Conservation (phyloP, 2,888 invertebrate species). For the Cerceris rybyensis region DNA sequence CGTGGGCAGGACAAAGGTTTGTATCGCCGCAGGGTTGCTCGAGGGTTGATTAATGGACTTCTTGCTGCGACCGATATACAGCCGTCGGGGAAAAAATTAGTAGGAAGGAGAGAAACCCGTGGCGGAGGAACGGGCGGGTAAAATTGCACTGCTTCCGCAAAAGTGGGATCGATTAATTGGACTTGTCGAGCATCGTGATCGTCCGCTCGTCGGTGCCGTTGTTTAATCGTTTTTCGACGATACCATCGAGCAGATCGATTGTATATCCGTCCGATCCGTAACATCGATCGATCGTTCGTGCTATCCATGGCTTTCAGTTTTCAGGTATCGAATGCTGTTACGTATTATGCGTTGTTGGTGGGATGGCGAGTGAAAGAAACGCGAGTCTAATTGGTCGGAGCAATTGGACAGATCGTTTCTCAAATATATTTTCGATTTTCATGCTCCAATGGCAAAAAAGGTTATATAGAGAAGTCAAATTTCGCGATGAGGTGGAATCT, state of each 20-base stretch:
- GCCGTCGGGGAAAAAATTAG: conserved; percentile 47
- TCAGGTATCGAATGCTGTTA: no score
- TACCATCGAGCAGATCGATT: not conserved
- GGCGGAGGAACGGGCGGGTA: not conserved
- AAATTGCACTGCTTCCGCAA: conserved; percentile 54
- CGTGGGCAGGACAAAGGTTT: conserved; percentile 40
- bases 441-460: no score
- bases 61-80: conserved; percentile 68
- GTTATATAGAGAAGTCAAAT: no score
- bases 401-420: no score
- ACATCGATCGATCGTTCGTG: conserved; percentile 15
- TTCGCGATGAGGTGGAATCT: no score
- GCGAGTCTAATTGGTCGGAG: no score
- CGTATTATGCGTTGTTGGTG: no score
- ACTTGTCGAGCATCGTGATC: conserved; percentile 54
- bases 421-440: no score
- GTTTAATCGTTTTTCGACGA: conserved; percentile 56
- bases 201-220: conserved; percentile 34
- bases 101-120: not conserved
- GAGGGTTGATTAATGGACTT: conserved; percentile 74
- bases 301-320: not conserved
- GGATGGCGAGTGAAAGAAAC: no score
- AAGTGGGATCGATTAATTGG: conserved; percentile 73
- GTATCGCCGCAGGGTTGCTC: conserved; percentile 39
- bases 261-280: conserved; percentile 5